Evolutionary conservation across 1,140 invertebrate genomes (phyloP), one percentile per base, ranked within the genome.

Genomic region (Hycleus phaleratus): DNA sequence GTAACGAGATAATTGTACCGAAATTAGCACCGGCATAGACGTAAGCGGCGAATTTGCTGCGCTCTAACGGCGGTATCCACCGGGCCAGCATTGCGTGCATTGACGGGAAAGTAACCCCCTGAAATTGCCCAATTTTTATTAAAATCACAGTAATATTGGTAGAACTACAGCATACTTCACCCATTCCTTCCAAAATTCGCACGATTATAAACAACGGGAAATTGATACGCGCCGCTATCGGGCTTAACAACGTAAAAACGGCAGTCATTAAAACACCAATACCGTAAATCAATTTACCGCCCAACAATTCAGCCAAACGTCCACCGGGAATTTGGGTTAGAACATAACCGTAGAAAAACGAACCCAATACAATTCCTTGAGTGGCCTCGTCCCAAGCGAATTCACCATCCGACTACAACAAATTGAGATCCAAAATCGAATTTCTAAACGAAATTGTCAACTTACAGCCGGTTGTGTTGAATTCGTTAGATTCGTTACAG

Each of bases 281-380:
- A 24, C 88, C 88, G 68, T 90, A 91, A 32, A 93, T 81, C 47
- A 84, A 74, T 74, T 93, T 93, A 40, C 88, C 88, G 9, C 89
- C 88, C 68, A 85, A 82, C 68, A 84, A 76, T 71, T 90, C 88
- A 1, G 89, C 87, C 73, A 92, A 78, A 56, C 88, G 78, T 0
- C 91, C 91, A 42, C 90, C 92, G 7, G 91, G 90, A 38, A 95
- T 81, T 78, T 94, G 92, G 12, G 90, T 92, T 46, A 89, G 70
- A 4, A 93, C 85, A 76, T 93, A 93, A 49, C 91, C 91, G 69
- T 88, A 85, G 75, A 92, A 93, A 75, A 93, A 93, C 46, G 87
- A 85, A 6, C 90, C 88, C 43, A 93, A 75, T 59, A 94, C 87
- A 55, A 91, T 73, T 49, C 88, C 88, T 74, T 92, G 89, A 7